phyloP scores from a whole-genome alignment of 2,113 vertebrate species.

The Mus musculus region DNA sequence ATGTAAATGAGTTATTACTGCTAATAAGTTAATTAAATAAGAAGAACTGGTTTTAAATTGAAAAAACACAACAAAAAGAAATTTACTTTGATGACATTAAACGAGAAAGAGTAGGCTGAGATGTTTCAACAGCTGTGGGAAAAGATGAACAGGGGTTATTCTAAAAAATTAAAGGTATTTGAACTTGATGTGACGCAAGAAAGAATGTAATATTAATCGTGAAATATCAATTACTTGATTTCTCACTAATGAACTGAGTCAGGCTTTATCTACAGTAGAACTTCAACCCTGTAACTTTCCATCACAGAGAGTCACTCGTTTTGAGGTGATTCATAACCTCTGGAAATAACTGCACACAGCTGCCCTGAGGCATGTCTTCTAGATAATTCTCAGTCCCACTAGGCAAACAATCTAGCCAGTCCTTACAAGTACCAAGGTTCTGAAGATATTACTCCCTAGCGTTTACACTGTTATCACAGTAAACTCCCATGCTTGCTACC shows the following conservation, averaged over 20 bases:
- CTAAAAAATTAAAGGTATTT: constrained; percentile 63
- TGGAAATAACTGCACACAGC: neutral
- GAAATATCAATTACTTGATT: constrained; percentile 51
- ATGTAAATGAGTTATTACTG: neutral
- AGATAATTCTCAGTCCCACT: neutral
- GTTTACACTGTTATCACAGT: neutral
- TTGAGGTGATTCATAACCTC: neutral
- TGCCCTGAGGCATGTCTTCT: neutral
- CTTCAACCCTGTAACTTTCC: neutral
- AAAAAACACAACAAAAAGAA: constrained; percentile 38
- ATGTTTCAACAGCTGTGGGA: constrained; percentile 55
- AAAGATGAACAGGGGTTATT: neutral
- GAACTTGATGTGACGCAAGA: constrained; percentile 44
- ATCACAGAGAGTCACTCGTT: neutral
- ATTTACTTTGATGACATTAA: constrained; percentile 1
- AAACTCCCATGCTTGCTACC: neutral
- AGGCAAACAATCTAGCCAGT: neutral
- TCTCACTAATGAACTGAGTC: constrained; percentile 4
- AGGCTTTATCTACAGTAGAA: neutral
- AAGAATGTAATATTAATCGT: neutral
- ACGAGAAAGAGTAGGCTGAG: neutral
- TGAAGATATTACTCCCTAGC: neutral
- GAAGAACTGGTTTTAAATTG: neutral
- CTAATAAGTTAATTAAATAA: constrained; percentile 39
- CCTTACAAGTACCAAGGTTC: accelerated